These are phyloP conservation scores for Timema podura DNA, from an alignment of 2,888 invertebrate species.

Conservation along the genomic window DNA sequence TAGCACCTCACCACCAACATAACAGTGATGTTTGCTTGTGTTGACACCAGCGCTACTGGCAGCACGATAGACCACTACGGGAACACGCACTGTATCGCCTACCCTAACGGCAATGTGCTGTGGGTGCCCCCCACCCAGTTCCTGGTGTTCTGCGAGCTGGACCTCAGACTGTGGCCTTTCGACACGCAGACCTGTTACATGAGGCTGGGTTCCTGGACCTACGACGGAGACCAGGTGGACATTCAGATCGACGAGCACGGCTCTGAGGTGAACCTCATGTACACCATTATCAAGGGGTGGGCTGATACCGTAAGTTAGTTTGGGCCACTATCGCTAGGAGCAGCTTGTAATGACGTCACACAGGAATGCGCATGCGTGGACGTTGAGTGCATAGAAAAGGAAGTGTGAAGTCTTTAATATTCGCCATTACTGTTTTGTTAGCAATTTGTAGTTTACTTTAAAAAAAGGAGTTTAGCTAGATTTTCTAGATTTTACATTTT, in stretches of 20 bases:
- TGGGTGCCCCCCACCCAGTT: conserved; percentile 69
- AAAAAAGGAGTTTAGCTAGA: too few species aligned
- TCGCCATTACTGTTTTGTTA: too few species aligned
- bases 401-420: too few species aligned
- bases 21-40: too few species aligned
- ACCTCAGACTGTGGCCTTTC: conserved; percentile 69
- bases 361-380: too few species aligned
- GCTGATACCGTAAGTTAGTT: too few species aligned
- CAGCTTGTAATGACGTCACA: too few species aligned
- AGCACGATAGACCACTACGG: conserved; percentile 57
- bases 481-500: too few species aligned
- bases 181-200: conserved; percentile 65
- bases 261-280: conserved; percentile 29
- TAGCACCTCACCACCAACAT: too few species aligned
- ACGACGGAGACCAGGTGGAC: conserved; percentile 55
- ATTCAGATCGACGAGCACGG: conserved; percentile 36
- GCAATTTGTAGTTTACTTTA: too few species aligned
- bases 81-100: conserved; percentile 52
- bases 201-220: conserved; percentile 70
- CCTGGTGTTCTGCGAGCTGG: conserved; percentile 58
- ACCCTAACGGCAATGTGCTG: conserved; percentile 51
- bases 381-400: too few species aligned
- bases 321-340: too few species aligned
- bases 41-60: conserved; percentile 51
- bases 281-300: neutral